phyloP scores from a whole-genome alignment of 2,888 invertebrate genomes.

The Apodemia mormo region DNA sequence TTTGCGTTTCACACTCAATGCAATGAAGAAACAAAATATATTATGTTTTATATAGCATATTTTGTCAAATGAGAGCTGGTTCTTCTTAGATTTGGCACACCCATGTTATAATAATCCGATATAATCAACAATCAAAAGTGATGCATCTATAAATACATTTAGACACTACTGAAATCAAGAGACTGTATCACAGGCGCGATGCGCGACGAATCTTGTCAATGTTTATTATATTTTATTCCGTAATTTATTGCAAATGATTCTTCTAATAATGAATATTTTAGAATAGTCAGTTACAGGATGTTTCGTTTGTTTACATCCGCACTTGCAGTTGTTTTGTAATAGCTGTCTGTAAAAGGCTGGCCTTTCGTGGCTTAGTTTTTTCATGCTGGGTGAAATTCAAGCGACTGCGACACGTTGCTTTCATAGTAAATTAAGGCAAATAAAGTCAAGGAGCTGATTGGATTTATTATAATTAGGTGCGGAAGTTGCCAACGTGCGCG shows the following conservation, averaged over 20 bases:
- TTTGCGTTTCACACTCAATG: neutral
- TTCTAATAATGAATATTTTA: too few relatives aligned
- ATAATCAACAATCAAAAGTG: neutral
- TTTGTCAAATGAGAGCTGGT: slow-evolving; percentile 6
- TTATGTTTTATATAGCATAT: neutral
- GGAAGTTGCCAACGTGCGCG: neutral
- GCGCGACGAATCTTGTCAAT: too few relatives aligned
- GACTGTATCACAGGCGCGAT: neutral
- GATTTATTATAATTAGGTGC: slow-evolving; percentile 10
- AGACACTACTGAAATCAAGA: neutral
- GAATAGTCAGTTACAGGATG: too few relatives aligned
- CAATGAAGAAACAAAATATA: neutral
- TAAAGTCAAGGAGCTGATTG: slow-evolving; percentile 2
- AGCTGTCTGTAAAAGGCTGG: neutral
- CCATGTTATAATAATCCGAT: slow-evolving; percentile 13
- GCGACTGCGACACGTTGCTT: neutral
- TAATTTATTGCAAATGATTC: too few relatives aligned
- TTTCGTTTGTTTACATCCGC: too few relatives aligned
- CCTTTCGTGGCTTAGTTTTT: neutral
- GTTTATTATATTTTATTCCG: too few relatives aligned
- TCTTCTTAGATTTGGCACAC: neutral
- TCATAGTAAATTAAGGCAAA: neutral
- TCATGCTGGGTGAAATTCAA: neutral
- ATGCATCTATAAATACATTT: neutral
- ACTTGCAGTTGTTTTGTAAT: too few relatives aligned